Percentiles rank a stretch among this genome's conserved stretches.
These are phyloP conservation scores for Alethe diademata DNA, from an alignment of 2,113 vertebrate genomes.

Conservation along the genomic window DNA sequence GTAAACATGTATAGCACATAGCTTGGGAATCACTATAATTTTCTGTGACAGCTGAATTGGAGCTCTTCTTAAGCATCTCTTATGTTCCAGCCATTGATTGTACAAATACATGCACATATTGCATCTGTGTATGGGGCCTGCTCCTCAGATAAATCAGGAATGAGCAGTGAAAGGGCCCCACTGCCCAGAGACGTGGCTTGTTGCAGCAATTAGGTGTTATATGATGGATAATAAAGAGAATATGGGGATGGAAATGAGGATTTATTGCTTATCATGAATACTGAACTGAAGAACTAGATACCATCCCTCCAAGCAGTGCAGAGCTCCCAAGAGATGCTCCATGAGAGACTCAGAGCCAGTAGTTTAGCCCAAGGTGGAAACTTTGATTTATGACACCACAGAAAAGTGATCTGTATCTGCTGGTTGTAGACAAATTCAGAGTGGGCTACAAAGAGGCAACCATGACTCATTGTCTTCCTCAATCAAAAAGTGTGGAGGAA, in stretches of 20 bases:
- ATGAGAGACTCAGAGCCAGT: background rate
- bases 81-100: background rate
- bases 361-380: background rate
- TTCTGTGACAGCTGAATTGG: background rate
- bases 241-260: background rate
- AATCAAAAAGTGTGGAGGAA: background rate
- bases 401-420: background rate
- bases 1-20: background rate
- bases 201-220: background rate
- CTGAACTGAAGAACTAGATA: background rate
- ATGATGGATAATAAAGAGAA: background rate
- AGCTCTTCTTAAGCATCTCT: background rate
- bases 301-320: background rate
- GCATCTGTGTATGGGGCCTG: background rate
- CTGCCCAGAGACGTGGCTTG: background rate
- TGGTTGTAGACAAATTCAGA: background rate
- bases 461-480: background rate
- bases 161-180: background rate
- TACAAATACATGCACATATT: background rate
- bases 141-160: background rate
- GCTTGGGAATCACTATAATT: background rate
- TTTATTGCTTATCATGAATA: background rate
- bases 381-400: background rate
- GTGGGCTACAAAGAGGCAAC: background rate
- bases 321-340: background rate